A percentile compares a stretch with the other conserved stretches of the same genome.
Evolutionary conservation across 2,113 vertebrate genomes (phyloP).

Genomic region (Toxostoma redivivum): DNA sequence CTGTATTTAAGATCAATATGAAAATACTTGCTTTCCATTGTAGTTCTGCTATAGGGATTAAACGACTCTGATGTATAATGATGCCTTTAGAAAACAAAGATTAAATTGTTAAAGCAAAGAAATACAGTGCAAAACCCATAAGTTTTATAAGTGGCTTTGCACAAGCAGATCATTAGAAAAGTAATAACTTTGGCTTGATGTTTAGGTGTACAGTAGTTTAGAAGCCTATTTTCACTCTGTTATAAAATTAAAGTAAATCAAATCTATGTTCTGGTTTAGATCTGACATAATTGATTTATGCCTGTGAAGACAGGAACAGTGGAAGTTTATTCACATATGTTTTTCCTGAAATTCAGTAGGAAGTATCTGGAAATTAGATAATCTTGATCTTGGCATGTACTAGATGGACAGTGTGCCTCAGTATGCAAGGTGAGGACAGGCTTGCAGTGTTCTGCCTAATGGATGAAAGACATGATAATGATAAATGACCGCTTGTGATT

Average conservation of each 20-base stretch:
- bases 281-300: background rate
- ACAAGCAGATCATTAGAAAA: background rate
- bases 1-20: background rate
- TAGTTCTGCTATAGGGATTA: background rate
- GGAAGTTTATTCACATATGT: background rate
- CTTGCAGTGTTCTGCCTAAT: background rate
- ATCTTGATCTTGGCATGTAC: background rate
- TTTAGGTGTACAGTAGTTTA: background rate
- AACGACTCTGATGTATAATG: background rate
- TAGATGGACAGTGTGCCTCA: background rate
- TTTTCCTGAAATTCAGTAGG: background rate
- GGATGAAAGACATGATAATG: background rate
- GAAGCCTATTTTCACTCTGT: background rate
- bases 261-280: background rate
- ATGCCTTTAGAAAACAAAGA: background rate
- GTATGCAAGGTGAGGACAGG: fast-evolving
- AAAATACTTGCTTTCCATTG: background rate
- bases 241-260: background rate
- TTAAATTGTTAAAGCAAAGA: background rate
- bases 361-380: background rate
- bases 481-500: background rate
- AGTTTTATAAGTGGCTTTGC: background rate
- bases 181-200: background rate
- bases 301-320: background rate
- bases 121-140: fast-evolving